These are phyloP conservation scores for Poecilia velifera DNA, from an alignment of 2,797 vertebrate species.

Conservation along the genomic window DNA sequence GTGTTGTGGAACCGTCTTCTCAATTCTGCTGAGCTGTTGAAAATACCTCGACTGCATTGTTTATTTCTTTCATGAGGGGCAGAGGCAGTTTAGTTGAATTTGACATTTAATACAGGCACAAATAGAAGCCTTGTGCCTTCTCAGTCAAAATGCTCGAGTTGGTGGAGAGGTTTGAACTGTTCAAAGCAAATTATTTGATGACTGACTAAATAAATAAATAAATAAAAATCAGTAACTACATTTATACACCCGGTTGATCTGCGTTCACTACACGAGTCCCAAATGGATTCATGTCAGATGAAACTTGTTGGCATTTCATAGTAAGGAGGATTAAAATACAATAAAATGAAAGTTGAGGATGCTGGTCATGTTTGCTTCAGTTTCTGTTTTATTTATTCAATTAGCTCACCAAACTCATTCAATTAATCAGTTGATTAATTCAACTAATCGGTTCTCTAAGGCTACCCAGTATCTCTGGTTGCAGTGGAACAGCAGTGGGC, in stretches of 20 bases:
- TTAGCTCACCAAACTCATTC: not conserved
- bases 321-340: not conserved
- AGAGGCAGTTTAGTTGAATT: too few relatives aligned
- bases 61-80: not conserved
- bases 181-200: too few relatives aligned
- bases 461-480: not conserved
- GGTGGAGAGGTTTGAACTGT: too few relatives aligned
- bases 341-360: not conserved
- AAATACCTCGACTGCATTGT: not conserved
- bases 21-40: not conserved
- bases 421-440: too few relatives aligned
- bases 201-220: too few relatives aligned
- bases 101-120: too few relatives aligned
- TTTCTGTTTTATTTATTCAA: not conserved
- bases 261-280: not conserved
- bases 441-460: not conserved
- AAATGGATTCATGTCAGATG: not conserved
- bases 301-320: not conserved
- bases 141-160: too few relatives aligned
- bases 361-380: not conserved
- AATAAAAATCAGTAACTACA: too few relatives aligned
- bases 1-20: not conserved
- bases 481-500: not conserved
- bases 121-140: too few relatives aligned
- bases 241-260: not conserved